These are phyloP conservation scores for Tetragnatha versicolor DNA, from an alignment of 1,140 invertebrate genomes.

Conservation along the genomic window DNA sequence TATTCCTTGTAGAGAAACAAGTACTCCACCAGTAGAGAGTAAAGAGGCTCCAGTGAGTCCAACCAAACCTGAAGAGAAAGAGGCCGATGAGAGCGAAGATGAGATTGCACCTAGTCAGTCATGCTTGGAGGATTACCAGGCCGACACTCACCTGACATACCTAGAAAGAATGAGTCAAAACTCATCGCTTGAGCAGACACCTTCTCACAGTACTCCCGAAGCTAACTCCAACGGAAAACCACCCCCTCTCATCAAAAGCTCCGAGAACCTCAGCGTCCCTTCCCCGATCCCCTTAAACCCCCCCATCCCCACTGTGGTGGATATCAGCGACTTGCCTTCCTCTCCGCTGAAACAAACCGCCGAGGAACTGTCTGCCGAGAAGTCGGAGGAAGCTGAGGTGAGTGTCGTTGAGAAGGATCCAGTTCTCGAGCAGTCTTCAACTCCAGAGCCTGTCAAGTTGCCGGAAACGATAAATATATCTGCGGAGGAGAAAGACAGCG, in stretches of 20 bases:
- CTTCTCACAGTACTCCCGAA: neutral
- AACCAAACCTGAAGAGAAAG: neutral
- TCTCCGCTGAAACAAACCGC: no score
- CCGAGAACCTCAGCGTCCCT: neutral
- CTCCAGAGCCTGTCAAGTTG: neutral
- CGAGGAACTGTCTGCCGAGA: no score
- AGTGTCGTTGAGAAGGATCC: no score
- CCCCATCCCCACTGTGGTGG: no score
- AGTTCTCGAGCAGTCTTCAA: no score
- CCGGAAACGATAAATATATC: no score
- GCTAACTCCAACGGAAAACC: neutral
- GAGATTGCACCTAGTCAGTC: slow-evolving; percentile 48
- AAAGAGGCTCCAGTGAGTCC: neutral
- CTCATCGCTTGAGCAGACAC: neutral
- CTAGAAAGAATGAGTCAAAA: neutral
- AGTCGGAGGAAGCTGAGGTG: no score
- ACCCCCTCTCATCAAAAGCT: no score
- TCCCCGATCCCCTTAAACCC: no score
- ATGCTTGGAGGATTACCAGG: slow-evolving; percentile 14
- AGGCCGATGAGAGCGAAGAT: slow-evolving; percentile 32
- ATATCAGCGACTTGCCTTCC: no score
- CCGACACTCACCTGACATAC: neutral
- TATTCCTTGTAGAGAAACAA: neutral
- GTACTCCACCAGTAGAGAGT: neutral
- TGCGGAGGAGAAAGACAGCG: neutral